These are phyloP conservation scores for Cantharis lateralis DNA, from an alignment of 2,888 invertebrate species.

Conservation along the genomic window DNA sequence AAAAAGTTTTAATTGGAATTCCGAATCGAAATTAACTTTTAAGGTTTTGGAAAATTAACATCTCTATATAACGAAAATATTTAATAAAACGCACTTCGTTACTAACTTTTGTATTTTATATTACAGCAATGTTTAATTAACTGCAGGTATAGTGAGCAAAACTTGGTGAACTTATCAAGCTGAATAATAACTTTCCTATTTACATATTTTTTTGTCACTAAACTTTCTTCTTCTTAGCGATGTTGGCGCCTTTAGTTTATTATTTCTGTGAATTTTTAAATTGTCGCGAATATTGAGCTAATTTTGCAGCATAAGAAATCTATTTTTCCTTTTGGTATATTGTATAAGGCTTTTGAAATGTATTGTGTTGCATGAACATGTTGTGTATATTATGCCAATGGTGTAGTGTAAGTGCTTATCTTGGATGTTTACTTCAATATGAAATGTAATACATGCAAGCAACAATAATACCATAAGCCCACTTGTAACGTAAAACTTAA, in stretches of 20 bases:
- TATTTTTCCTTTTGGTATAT: background rate
- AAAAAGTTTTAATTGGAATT: background rate
- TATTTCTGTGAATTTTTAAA: background rate
- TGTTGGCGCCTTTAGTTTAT: background rate
- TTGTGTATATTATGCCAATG: background rate
- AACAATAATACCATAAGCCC: background rate
- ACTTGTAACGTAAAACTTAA: background rate
- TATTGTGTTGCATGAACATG: background rate
- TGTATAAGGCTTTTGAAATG: background rate
- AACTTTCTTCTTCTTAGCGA: background rate
- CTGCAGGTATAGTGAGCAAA: background rate
- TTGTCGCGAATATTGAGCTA: background rate
- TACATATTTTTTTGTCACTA: background rate
- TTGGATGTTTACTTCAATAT: constrained; percentile 6
- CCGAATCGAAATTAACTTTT: background rate
- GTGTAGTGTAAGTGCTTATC: constrained; percentile 9
- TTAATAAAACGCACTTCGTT: background rate
- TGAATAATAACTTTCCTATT: background rate
- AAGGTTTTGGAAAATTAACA: background rate
- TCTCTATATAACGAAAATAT: background rate
- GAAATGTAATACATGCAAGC: background rate
- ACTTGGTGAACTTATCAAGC: background rate
- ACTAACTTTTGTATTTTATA: background rate
- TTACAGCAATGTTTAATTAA: background rate
- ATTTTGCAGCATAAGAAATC: background rate